Evolutionary conservation across 2,888 invertebrate species (phyloP).

Genomic region (Ctenicera cuprea): DNA sequence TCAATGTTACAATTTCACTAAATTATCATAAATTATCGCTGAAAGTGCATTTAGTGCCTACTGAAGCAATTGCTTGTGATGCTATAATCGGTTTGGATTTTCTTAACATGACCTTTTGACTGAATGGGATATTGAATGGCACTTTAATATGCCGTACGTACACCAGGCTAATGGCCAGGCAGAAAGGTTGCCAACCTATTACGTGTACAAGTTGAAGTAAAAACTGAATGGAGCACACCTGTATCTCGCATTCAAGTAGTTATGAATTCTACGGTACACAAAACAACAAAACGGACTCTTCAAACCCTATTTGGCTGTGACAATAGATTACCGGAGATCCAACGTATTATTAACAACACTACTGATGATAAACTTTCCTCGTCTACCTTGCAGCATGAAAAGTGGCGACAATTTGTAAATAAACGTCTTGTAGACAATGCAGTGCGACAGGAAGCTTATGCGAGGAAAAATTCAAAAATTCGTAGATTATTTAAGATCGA

Average conservation of each 20-base stretch:
- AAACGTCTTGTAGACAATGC: neutral
- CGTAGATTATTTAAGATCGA: neutral
- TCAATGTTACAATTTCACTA: no score
- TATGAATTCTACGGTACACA: constrained; percentile 2
- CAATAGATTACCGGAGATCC: neutral
- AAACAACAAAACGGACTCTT: neutral
- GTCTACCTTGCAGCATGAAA: neutral
- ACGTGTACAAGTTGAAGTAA: neutral
- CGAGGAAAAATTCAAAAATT: no score
- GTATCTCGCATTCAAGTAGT: neutral
- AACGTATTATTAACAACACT: neutral
- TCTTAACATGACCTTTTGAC: neutral
- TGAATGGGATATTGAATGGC: constrained; percentile 7
- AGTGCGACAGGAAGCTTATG: no score
- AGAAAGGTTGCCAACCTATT: constrained; percentile 11
- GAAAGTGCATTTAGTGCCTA: no score
- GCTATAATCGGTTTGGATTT: no score
- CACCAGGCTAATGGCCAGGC: constrained; percentile 13
- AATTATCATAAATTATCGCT: no score
- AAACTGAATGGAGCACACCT: neutral
- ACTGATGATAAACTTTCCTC: neutral
- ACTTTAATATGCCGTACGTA: neutral
- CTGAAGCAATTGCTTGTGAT: no score
- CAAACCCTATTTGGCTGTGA: constrained; percentile 9
- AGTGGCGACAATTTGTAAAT: constrained; percentile 4